Conservation (phyloP, 2,113 vertebrate genomes). For the Heloderma charlesbogerti region DNA sequence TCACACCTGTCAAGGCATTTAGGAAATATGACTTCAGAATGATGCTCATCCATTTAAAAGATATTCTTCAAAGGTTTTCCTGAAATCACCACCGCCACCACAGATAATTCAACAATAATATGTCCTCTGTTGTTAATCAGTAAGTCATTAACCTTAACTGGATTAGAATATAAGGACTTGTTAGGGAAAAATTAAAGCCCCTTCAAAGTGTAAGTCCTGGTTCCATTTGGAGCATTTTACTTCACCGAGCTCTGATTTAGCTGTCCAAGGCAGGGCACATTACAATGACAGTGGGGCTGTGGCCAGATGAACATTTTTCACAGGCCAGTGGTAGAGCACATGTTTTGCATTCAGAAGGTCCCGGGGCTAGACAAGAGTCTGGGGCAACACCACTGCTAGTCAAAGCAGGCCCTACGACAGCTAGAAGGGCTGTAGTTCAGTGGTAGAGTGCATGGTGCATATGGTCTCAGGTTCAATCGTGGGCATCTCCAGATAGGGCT, state of each 20-base stretch:
- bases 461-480: too few relatives aligned
- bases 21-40: conserved; percentile 27
- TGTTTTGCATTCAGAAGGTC: not conserved
- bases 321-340: not conserved
- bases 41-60: conserved; percentile 25
- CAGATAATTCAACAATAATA: conserved; percentile 31
- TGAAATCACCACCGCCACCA: not conserved
- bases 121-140: conserved; percentile 45
- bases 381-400: not conserved
- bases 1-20: conserved; percentile 26
- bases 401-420: not conserved
- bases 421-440: not conserved
- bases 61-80: conserved; percentile 28
- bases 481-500: not conserved
- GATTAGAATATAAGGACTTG: conserved; percentile 40
- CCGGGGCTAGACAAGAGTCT: too few relatives aligned
- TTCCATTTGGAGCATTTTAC: not conserved
- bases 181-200: conserved; percentile 32
- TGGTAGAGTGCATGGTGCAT: not conserved
- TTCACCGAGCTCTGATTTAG: not conserved
- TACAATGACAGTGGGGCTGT: not conserved
- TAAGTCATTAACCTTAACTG: conserved; percentile 43
- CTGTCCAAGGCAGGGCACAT: not conserved
- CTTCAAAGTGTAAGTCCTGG: conserved; percentile 17
- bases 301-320: not conserved